Conservation (phyloP, 23 tunicate genomes). For the Diplosoma virens region DNA sequence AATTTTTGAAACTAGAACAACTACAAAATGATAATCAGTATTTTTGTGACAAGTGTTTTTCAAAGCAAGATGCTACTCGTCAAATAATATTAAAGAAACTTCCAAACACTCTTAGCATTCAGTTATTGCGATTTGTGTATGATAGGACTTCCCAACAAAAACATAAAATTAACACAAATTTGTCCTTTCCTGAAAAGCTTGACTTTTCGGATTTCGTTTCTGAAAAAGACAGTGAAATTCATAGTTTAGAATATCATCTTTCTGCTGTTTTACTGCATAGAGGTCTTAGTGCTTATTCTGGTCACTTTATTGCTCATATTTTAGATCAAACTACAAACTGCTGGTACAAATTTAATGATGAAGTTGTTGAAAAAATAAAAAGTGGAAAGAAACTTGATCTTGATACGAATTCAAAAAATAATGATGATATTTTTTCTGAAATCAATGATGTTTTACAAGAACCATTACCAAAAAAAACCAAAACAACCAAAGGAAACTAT, state of each 20-base stretch:
- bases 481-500: constrained; percentile 45
- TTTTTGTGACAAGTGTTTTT: constrained; percentile 51
- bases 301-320: constrained; percentile 84
- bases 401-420: constrained; percentile 28
- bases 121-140: constrained; percentile 83
- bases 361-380: constrained; percentile 63
- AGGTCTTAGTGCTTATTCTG: constrained; percentile 81
- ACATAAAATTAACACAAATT: constrained; percentile 41
- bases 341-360: constrained; percentile 88
- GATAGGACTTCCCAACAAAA: constrained; percentile 44
- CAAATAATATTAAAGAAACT: constrained; percentile 58
- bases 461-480: constrained; percentile 41
- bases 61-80: constrained; percentile 70
- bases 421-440: constrained; percentile 18
- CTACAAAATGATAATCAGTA: constrained; percentile 76
- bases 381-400: constrained; percentile 67
- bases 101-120: constrained; percentile 63
- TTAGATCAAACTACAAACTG: constrained; percentile 20
- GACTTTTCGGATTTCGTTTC: constrained; percentile 51
- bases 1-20: constrained; percentile 70
- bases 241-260: constrained; percentile 30
- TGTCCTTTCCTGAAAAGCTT: constrained; percentile 77
- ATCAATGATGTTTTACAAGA: constrained; percentile 2
- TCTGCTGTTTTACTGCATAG: constrained; percentile 88
- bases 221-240: neutral